These are phyloP conservation scores for Hipposideros larvatus DNA, from an alignment of 2,797 vertebrate species.

Conservation along the genomic window DNA sequence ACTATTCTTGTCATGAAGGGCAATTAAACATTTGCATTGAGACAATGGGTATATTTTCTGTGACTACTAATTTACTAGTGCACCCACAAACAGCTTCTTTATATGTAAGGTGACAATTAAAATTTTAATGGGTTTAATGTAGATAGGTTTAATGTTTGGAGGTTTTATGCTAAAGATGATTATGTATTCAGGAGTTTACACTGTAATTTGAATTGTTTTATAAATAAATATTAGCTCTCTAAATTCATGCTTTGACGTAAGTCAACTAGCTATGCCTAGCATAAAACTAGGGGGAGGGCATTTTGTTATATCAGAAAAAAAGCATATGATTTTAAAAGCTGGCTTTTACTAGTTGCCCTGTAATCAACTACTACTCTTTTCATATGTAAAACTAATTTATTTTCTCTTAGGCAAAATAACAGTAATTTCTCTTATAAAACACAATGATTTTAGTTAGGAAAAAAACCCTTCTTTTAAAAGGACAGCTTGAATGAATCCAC, in stretches of 20 bases:
- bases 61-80: conserved; percentile 63
- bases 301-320: conserved; percentile 41
- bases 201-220: conserved; percentile 60
- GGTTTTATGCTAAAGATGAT: conserved; percentile 57
- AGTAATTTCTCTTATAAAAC: conserved; percentile 52
- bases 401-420: conserved; percentile 64
- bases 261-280: conserved; percentile 24
- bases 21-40: conserved; percentile 71
- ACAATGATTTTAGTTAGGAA: conserved; percentile 34
- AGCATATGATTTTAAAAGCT: conserved; percentile 46
- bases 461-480: background rate
- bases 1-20: conserved; percentile 70
- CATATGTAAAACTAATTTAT: conserved; percentile 44
- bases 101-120: conserved; percentile 60
- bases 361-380: conserved; percentile 46
- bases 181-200: conserved; percentile 51
- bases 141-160: conserved; percentile 58
- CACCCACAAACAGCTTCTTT: conserved; percentile 54
- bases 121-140: conserved; percentile 62
- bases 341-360: conserved; percentile 52
- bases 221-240: conserved; percentile 52
- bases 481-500: background rate
- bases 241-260: conserved; percentile 64
- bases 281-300: conserved; percentile 27
- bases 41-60: conserved; percentile 58